Percentiles rank a stretch among this genome's conserved stretches.
Evolutionary conservation across 2,888 invertebrate genomes (phyloP).

Genomic region (Iphiclides podalirius): DNA sequence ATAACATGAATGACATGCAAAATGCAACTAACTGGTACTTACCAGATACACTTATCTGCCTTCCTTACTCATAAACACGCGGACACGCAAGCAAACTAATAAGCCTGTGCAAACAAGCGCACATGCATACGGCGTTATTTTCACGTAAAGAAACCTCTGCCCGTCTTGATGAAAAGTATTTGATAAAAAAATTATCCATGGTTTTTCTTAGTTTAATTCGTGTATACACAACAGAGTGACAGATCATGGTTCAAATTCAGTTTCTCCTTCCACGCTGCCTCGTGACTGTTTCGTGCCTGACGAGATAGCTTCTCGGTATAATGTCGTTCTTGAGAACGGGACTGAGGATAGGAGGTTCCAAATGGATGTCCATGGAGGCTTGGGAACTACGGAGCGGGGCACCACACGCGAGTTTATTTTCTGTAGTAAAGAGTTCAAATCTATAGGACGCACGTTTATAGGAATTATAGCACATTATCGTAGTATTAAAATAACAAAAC

Average conservation of each 20-base stretch:
- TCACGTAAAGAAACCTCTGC: slow-evolving; percentile 59
- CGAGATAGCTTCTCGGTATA: slow-evolving; percentile 45
- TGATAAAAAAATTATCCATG: slow-evolving; percentile 24
- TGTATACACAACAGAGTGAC: slow-evolving; percentile 33
- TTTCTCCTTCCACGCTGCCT: slow-evolving; percentile 40
- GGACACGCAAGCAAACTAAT: slow-evolving; percentile 45
- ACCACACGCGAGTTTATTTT: slow-evolving; percentile 36
- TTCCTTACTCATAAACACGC: slow-evolving; percentile 28
- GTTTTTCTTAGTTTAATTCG: slow-evolving; percentile 36
- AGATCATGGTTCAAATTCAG: slow-evolving; percentile 27
- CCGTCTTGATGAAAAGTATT: slow-evolving; percentile 46
- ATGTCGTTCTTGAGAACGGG: slow-evolving; percentile 30
- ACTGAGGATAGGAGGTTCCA: slow-evolving; percentile 34
- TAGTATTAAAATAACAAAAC: too few species aligned
- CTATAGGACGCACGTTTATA: slow-evolving; percentile 1
- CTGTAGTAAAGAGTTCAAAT: slow-evolving; percentile 49
- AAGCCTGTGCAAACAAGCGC: slow-evolving; percentile 39
- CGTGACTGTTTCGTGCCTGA: slow-evolving; percentile 41
- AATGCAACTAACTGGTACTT: slow-evolving; percentile 11
- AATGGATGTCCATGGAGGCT: slow-evolving; percentile 59
- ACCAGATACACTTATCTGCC: slow-evolving; percentile 23
- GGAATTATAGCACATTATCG: not conserved
- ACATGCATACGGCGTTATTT: slow-evolving; percentile 42
- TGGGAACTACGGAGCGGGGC: slow-evolving; percentile 59
- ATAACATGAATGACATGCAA: slow-evolving; percentile 1